Evolutionary conservation across 2,797 vertebrate species (phyloP), one percentile per base, ranked within the genome.

Genomic region (Acropternis orthonyx): DNA sequence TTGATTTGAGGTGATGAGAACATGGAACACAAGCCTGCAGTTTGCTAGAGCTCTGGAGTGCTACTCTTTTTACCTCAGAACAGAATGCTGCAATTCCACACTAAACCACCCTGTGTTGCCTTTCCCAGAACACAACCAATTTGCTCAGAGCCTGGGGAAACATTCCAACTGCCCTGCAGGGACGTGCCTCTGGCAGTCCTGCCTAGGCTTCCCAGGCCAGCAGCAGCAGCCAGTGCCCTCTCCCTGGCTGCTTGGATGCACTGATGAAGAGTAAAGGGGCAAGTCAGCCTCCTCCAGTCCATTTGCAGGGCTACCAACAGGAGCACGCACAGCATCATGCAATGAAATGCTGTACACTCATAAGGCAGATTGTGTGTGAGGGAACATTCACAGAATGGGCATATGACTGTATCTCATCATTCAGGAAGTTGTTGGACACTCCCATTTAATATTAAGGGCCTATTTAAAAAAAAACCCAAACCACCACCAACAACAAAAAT

Each of bases 181-280:
- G 59, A 7, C 0, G 1, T 30, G 27, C 4, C 52, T 46, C 11
- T 23, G 4, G 28, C 49, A 75, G 62, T 44, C 32, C 58, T 14
- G 41, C 11, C 0, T 1, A 69, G 55, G 0, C 4, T 30, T 19
- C 65, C 15, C 18, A 2, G 17, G 55, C 11, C 1, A 2, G 16
- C 9, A 74, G 16, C 9, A 74, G 52, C 32, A 63, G 61, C 6
- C n/a, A 74, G 54, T 51, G 36, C 46, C 82, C 66, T 61, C 85
- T 88, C 18, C 18, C 15, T 73, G 68, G 63, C 34, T 80, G 37
- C 37, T n/a, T 0, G 0, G 21, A 43, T 20, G 32, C 27, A 73
- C 52, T 7, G 9, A 30, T 22, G 10, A 34, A 44, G 15, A 27
- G 34, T 15, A 39, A 55, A 51, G 36, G 37, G 30, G 14, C 5